These are phyloP conservation scores for Paragorgia papillata DNA, from an alignment of 92 coral and sea anemone species.

Conservation along the genomic window DNA sequence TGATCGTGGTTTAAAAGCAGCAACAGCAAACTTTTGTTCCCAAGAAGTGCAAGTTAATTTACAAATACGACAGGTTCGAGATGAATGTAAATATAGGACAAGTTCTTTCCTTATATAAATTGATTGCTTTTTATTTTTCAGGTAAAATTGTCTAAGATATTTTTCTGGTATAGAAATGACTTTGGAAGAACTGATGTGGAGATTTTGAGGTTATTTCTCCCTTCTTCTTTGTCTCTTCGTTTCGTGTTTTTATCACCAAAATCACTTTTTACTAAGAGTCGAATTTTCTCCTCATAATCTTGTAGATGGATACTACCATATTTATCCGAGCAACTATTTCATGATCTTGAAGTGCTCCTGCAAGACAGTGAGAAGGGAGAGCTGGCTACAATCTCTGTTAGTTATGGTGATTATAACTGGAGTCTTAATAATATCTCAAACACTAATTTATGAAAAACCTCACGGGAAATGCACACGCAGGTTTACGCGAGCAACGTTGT, in stretches of 20 bases:
- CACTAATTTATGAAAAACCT: not conserved
- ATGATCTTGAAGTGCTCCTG: conserved; percentile 52
- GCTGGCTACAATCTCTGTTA: conserved; percentile 47
- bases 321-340: conserved; percentile 43
- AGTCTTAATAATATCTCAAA: conserved; percentile 53
- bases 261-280: no score
- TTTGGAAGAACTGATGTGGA: conserved; percentile 73
- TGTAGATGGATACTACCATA: conserved; percentile 71
- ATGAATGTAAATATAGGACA: not conserved
- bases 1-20: conserved; percentile 73
- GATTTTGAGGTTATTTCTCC: conserved; percentile 16
- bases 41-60: conserved; percentile 70
- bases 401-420: conserved; percentile 79
- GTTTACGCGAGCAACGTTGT: no score
- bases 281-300: no score
- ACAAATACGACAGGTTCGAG: conserved; percentile 35
- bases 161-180: conserved; percentile 84
- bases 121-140: no score
- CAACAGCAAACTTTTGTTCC: conserved; percentile 79
- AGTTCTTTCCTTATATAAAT: no score
- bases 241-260: not conserved
- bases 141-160: conserved; percentile 81
- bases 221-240: not conserved
- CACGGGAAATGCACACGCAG: no score
- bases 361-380: conserved; percentile 49